A percentile compares a stretch with the other conserved stretches of the same genome.
Evolutionary conservation across 1,140 invertebrate species (phyloP).

Genomic region (Lepidurus couesii): DNA sequence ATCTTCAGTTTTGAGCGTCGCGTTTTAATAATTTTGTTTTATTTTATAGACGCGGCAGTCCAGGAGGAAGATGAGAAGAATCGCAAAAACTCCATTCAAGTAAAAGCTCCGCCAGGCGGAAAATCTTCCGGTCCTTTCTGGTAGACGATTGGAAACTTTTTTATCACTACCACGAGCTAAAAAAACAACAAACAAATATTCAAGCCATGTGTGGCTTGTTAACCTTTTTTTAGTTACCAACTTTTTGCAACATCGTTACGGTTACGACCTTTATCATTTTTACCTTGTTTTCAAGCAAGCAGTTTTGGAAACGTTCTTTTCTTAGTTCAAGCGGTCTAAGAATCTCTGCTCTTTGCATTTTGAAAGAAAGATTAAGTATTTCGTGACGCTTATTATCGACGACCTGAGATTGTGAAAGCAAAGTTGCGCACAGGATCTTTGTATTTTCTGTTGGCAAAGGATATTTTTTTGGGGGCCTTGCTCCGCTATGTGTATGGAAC

Average conservation of each 20-base stretch:
- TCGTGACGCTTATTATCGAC: background rate
- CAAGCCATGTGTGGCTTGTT: background rate
- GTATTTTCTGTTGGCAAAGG: too few species aligned
- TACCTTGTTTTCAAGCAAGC: background rate
- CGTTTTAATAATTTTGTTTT: background rate
- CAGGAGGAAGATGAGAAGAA: slow-evolving; percentile 29
- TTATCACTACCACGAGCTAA: background rate
- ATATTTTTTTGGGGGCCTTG: background rate
- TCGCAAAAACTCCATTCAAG: slow-evolving; percentile 34
- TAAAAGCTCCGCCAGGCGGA: slow-evolving; percentile 35
- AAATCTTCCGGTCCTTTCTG: slow-evolving; percentile 35
- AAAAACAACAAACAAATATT: background rate
- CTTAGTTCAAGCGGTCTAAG: background rate
- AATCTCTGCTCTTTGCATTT: background rate
- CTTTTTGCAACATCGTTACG: background rate
- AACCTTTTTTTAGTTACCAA: background rate
- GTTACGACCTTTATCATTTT: background rate
- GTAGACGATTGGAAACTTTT: slow-evolving; percentile 29
- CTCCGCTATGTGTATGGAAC: background rate
- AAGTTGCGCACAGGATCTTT: background rate
- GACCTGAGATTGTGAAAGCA: background rate
- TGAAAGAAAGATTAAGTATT: background rate
- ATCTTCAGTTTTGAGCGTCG: background rate
- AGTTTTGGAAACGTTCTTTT: background rate
- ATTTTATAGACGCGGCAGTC: slow-evolving; percentile 30